These are phyloP conservation scores for Schlechtendalia chinensis DNA, from an alignment of 1,140 invertebrate species.

Conservation along the genomic window DNA sequence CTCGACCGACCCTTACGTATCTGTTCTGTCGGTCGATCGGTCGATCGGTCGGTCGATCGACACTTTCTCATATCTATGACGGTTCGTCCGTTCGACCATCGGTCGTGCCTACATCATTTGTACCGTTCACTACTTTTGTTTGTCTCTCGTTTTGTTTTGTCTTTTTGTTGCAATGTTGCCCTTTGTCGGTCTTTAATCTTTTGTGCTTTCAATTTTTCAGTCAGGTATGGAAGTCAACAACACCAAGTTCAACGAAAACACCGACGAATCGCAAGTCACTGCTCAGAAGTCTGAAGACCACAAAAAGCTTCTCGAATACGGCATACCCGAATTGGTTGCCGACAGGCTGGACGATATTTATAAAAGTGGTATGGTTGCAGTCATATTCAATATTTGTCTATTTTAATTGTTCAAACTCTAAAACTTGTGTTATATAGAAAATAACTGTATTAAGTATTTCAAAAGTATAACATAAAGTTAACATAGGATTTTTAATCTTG, in stretches of 20 bases:
- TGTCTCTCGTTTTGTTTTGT: neutral
- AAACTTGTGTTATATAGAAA: too few species aligned
- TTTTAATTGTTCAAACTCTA: too few species aligned
- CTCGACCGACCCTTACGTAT: neutral
- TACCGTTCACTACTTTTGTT: neutral
- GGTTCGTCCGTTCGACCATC: neutral
- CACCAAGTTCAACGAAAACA: neutral
- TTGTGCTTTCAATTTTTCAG: conserved; percentile 12
- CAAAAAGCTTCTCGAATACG: conserved; percentile 86
- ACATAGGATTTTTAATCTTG: too few species aligned
- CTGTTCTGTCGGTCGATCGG: too few species aligned
- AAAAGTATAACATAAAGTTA: too few species aligned
- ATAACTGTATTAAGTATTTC: too few species aligned
- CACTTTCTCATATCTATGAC: neutral
- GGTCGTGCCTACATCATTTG: too few species aligned
- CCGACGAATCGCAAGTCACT: neutral
- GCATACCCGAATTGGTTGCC: conserved; percentile 88
- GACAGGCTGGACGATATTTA: conserved; percentile 95
- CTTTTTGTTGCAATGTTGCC: neutral
- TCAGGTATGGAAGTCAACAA: conserved; percentile 35
- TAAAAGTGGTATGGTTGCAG: conserved; percentile 70
- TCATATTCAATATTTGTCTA: neutral
- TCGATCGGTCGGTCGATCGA: too few species aligned
- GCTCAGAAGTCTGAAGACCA: conserved; percentile 70
- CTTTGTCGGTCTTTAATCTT: neutral